Evolutionary conservation across 1,140 invertebrate genomes (phyloP), one percentile per base, ranked within the genome.

Genomic region (Drosophila obscura): DNA sequence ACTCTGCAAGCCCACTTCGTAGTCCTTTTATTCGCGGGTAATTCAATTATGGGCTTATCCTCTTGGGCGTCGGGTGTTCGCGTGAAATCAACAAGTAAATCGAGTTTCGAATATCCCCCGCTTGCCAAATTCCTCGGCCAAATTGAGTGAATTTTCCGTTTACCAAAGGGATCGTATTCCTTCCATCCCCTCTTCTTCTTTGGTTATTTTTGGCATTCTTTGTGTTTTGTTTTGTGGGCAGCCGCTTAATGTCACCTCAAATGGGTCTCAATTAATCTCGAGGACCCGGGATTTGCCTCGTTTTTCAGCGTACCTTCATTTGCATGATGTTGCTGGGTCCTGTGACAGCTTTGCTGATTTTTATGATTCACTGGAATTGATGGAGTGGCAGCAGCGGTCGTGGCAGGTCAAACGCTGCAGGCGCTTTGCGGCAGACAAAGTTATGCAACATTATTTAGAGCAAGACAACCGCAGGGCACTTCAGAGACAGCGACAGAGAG

Each of bases 41-140:
- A 85, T 85, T 87, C 65, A 87, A 87, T 76, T 76, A 76, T 39
- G 26, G 9, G 53, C 53, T 24, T 22, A 45, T 15, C 15, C 24
- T 19, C 15, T 19, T 19, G 19, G 19, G 9, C 13, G 13, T 31
- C 51, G 77, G 60, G 62, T 50, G 51, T 31, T 31, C 1, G 31
- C 31, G 31, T 9, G 53, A 88, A 76, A 76, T 88, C 82, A 87
- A 88, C 82, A 88, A 87, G 82, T 88, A 79, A 79, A 75, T 75
- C 78, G 69, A 68, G 48, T 74, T 57, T 41, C 19, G 16, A 53
- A 53, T 35, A 31, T 8, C 7, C 7, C 2, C 8, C 28, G 28
- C 7, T 52, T 19, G 50, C 72, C 58, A 35, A 73, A 73, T 58
- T 69, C 13, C 64, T 69, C 68, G 35, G 5, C 19, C 45, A 69